Evolutionary conservation across 2,113 vertebrate genomes (phyloP).

Genomic region (Vulpes ferrilata): DNA sequence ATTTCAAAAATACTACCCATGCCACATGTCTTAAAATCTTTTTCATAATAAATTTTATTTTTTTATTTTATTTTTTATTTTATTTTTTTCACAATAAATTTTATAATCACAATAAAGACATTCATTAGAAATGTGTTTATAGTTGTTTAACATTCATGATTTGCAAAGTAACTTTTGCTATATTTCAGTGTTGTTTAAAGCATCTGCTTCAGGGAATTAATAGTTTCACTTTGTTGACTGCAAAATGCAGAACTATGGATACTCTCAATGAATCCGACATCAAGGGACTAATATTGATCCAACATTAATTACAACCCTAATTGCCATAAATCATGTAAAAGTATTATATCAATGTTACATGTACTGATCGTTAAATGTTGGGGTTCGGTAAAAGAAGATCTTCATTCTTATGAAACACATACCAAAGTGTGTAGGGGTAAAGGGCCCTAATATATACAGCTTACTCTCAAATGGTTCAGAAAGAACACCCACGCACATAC

Average conservation of each 20-base stretch:
- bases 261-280: neutral
- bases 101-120: constrained; percentile 55
- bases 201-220: constrained; percentile 27
- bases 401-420: neutral
- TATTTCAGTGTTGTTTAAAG: neutral
- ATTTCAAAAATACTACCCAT: constrained; percentile 49
- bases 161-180: constrained; percentile 31
- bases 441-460: neutral
- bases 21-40: constrained; percentile 18
- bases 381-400: neutral
- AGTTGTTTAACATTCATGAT: constrained; percentile 61
- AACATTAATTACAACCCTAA: constrained; percentile 22
- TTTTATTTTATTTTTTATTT: neutral
- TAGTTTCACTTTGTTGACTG: constrained; percentile 23
- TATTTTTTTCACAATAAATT: constrained; percentile 3
- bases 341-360: neutral
- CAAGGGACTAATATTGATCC: neutral
- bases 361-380: neutral
- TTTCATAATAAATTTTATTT: constrained; percentile 26
- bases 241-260: constrained; percentile 48
- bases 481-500: neutral
- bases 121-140: constrained; percentile 24
- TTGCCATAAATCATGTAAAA: constrained; percentile 11
- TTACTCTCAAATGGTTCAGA: neutral
- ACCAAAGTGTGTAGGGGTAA: neutral